Percentiles rank a stretch among this genome's conserved stretches.
phyloP scores from a whole-genome alignment of 2,888 invertebrate species.

The Himalopsyche anomala region DNA sequence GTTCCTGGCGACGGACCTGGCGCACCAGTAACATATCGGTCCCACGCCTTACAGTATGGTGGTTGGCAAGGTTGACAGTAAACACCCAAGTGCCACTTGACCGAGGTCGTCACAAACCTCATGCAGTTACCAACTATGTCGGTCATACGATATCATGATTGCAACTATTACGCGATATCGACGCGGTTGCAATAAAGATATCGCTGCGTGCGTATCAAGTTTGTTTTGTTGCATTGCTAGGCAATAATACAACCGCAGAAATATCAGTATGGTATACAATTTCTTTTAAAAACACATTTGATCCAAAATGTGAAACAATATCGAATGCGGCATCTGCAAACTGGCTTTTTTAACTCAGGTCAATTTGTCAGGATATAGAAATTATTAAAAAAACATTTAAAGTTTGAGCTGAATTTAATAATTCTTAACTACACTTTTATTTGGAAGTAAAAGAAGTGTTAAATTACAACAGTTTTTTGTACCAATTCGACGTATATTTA shows the following conservation, averaged over 20 bases:
- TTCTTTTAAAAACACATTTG: no score
- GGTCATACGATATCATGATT: not conserved
- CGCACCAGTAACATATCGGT: not conserved
- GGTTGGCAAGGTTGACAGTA: not conserved
- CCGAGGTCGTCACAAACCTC: slow-evolving; percentile 4
- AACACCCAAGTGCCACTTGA: slow-evolving; percentile 3
- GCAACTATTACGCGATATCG: not conserved
- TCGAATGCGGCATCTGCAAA: no score
- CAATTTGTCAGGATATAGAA: no score
- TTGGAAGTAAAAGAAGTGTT: no score
- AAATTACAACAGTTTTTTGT: no score
- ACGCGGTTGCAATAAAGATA: not conserved
- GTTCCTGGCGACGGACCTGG: not conserved
- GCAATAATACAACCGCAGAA: not conserved
- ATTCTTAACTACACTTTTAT: no score
- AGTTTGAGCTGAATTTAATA: no score
- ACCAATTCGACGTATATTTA: no score
- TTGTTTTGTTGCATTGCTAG: not conserved
- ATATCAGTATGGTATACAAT: no score
- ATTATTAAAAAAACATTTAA: no score
- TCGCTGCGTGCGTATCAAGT: not conserved
- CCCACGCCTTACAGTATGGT: slow-evolving; percentile 1
- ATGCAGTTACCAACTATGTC: not conserved
- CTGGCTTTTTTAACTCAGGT: no score
- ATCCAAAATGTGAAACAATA: no score